These are phyloP conservation scores for Polyodon spathula DNA, from an alignment of 2,113 vertebrate species.

Conservation along the genomic window DNA sequence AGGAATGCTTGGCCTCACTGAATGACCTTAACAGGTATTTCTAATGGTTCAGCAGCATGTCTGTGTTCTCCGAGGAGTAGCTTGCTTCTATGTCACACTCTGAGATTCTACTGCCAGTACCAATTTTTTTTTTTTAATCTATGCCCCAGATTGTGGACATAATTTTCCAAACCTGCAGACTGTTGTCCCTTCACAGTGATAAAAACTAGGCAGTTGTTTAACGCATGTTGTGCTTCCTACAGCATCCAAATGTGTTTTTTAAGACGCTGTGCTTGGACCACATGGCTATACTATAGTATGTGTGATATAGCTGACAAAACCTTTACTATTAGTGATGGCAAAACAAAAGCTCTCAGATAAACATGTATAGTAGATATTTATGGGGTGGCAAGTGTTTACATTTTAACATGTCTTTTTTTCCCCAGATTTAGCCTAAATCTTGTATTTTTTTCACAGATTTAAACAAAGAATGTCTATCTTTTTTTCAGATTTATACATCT, in stretches of 20 bases:
- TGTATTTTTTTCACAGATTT: too few relatives aligned
- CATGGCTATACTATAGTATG: not conserved
- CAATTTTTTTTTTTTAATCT: not conserved
- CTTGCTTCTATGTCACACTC: not conserved
- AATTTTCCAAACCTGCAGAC: not conserved
- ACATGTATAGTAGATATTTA: too few relatives aligned
- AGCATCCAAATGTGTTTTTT: not conserved
- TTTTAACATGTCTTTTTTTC: too few relatives aligned
- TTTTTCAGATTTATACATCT: too few relatives aligned
- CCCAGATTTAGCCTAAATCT: too few relatives aligned
- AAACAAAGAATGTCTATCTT: too few relatives aligned
- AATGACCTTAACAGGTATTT: not conserved
- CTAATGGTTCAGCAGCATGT: not conserved
- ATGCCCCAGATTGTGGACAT: not conserved
- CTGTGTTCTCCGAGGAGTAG: not conserved
- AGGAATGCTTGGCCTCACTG: too few relatives aligned
- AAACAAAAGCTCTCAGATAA: too few relatives aligned
- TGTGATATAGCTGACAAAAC: too few relatives aligned
- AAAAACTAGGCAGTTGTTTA: not conserved
- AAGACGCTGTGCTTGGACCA: not conserved
- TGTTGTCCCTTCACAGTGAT: not conserved
- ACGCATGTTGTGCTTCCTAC: not conserved
- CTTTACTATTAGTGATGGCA: too few relatives aligned
- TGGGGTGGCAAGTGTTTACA: too few relatives aligned
- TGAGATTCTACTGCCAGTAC: not conserved